phyloP scores from a whole-genome alignment of 2,797 vertebrate genomes.

The Acanthurus lineatus region DNA sequence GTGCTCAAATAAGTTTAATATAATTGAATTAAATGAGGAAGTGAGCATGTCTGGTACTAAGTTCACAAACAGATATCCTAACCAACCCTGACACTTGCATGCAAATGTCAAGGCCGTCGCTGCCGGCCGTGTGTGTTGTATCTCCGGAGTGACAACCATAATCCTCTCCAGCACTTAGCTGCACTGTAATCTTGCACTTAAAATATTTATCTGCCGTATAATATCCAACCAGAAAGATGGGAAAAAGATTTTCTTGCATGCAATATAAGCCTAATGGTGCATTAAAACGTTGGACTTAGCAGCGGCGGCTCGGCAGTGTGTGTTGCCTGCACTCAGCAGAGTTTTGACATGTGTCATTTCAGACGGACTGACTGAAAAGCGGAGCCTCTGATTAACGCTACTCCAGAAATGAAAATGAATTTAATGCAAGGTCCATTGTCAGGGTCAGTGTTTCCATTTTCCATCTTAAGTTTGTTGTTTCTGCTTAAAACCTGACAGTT shows the following conservation, averaged over 20 bases:
- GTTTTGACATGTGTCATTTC: neutral
- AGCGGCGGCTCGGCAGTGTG: neutral
- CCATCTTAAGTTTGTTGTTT: neutral
- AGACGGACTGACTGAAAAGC: neutral
- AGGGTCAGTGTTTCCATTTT: neutral
- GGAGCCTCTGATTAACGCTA: neutral
- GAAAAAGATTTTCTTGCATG: conserved; percentile 20
- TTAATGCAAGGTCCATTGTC: neutral
- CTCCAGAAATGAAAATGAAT: neutral
- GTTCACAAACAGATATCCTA: conserved; percentile 12
- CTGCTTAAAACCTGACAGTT: neutral
- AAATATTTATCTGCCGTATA: conserved; percentile 66
- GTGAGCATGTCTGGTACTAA: conserved; percentile 16
- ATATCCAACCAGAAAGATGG: conserved; percentile 37
- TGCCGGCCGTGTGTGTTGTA: conserved; percentile 17
- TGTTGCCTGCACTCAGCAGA: neutral
- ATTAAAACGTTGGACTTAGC: conserved; percentile 19
- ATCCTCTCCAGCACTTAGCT: conserved; percentile 27
- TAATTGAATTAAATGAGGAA: conserved; percentile 22
- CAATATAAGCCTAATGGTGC: conserved; percentile 13
- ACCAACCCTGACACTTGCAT: conserved; percentile 43
- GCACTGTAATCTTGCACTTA: conserved; percentile 44
- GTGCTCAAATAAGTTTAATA: conserved; percentile 1
- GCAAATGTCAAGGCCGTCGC: conserved; percentile 18
- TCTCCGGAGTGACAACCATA: conserved; percentile 35